phyloP scores from a whole-genome alignment of 2,888 invertebrate species.

The Diarsia rubi region DNA sequence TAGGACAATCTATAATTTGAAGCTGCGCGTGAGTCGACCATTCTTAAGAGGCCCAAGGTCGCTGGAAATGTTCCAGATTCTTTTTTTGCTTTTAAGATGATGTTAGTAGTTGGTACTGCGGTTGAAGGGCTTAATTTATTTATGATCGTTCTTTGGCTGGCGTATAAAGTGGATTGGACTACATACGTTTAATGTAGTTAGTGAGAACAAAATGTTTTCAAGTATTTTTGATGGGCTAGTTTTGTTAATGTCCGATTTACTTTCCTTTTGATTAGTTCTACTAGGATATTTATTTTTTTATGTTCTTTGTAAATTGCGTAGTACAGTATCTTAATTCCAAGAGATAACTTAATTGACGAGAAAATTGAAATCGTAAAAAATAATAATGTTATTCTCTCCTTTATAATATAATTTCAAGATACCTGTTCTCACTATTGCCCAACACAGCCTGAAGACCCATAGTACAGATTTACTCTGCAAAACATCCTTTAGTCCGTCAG shows the following conservation, averaged over 20 bases:
- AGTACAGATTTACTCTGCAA: constrained; percentile 42
- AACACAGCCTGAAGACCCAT: constrained; percentile 52
- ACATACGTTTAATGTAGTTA: constrained; percentile 52
- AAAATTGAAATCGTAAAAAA: not conserved
- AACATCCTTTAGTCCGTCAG: constrained; percentile 61
- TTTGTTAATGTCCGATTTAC: not conserved
- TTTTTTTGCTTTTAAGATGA: constrained; percentile 72
- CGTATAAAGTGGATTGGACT: constrained; percentile 58
- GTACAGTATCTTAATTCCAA: not conserved
- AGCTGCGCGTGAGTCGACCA: constrained; percentile 81
- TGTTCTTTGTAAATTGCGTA: not conserved
- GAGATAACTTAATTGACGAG: not conserved
- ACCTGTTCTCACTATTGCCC: constrained; percentile 33
- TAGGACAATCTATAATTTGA: constrained; percentile 86
- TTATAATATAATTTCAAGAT: constrained; percentile 4
- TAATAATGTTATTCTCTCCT: not conserved
- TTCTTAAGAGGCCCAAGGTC: constrained; percentile 87
- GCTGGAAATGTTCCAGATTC: constrained; percentile 87
- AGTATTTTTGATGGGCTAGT: constrained; percentile 12
- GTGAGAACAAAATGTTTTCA: constrained; percentile 17
- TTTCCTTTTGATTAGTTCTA: not conserved
- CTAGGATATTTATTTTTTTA: not conserved
- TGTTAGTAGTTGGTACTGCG: constrained; percentile 73
- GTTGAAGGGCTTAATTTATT: constrained; percentile 73
- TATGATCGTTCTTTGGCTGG: constrained; percentile 60